These are phyloP conservation scores for Siphlonurus alternatus DNA, from an alignment of 2,888 invertebrate genomes.

Conservation along the genomic window DNA sequence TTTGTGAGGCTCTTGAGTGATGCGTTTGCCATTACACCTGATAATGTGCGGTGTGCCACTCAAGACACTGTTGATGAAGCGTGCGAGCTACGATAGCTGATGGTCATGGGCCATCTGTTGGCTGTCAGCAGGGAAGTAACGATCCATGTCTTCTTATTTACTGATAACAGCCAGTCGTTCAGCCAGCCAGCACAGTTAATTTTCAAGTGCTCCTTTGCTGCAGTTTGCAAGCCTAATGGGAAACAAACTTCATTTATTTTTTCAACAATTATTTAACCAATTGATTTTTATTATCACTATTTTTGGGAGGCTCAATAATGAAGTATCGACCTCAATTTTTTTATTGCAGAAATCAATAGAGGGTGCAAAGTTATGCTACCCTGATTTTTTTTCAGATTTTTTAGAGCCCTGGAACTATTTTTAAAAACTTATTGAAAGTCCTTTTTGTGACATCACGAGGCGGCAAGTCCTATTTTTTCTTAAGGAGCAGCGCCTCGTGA, in stretches of 20 bases:
- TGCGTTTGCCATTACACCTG: background rate
- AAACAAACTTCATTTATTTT: too few relatives aligned
- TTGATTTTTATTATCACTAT: too few relatives aligned
- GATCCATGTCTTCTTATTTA: background rate
- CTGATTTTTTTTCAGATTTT: too few relatives aligned
- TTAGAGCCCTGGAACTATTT: too few relatives aligned
- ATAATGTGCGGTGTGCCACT: background rate
- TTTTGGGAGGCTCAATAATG: background rate
- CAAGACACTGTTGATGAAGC: background rate
- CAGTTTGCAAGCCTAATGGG: too few relatives aligned
- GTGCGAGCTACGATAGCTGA: background rate
- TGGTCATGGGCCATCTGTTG: background rate
- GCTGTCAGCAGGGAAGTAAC: background rate
- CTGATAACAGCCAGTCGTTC: background rate
- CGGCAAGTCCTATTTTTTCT: too few relatives aligned
- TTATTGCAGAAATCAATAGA: too few relatives aligned
- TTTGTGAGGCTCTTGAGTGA: background rate
- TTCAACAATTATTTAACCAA: too few relatives aligned
- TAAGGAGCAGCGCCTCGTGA: too few relatives aligned
- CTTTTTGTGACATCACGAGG: too few relatives aligned
- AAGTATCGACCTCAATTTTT: background rate
- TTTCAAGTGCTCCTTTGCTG: background rate
- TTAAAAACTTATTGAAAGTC: too few relatives aligned
- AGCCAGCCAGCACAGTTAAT: background rate
- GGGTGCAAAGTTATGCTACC: too few relatives aligned